phyloP scores from a whole-genome alignment of 2,888 invertebrate genomes.

The Ommatoiulus sabulosus region DNA sequence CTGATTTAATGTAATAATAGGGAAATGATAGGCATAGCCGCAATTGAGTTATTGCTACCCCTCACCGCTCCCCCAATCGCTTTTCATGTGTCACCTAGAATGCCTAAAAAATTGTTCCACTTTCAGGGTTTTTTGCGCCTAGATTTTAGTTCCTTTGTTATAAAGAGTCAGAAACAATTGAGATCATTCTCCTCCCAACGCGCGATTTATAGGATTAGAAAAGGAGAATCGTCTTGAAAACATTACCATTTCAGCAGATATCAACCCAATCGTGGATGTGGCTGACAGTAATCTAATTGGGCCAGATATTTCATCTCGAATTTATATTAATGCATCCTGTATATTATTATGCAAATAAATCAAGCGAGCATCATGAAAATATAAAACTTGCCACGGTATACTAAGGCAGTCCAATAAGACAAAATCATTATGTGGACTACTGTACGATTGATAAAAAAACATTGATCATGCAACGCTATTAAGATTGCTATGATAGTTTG shows the following conservation, averaged over 20 bases:
- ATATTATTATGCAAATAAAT: background rate
- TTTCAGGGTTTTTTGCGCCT: background rate
- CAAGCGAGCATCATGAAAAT: too few species aligned
- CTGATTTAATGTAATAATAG: constrained; percentile 45
- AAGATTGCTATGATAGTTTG: too few species aligned
- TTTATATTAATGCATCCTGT: background rate
- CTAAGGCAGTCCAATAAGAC: too few species aligned
- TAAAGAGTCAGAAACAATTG: constrained; percentile 4
- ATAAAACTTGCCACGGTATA: too few species aligned
- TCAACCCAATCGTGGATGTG: background rate
- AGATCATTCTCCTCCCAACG: background rate
- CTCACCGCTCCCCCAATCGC: background rate
- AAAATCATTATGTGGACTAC: too few species aligned
- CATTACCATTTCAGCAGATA: background rate
- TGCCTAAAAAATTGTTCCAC: constrained; percentile 7
- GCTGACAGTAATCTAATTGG: background rate
- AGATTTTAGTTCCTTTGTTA: background rate
- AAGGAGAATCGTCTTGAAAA: background rate
- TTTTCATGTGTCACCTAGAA: constrained; percentile 38
- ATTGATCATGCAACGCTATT: too few species aligned
- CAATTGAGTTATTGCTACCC: constrained; percentile 47
- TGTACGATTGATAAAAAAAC: too few species aligned
- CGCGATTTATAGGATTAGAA: background rate
- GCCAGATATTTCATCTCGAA: background rate
- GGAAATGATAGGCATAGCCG: constrained; percentile 48